Evolutionary conservation across 2,888 invertebrate species (phyloP), one percentile per base, ranked within the genome.

Genomic region (Nematopogon swammerdamellus): DNA sequence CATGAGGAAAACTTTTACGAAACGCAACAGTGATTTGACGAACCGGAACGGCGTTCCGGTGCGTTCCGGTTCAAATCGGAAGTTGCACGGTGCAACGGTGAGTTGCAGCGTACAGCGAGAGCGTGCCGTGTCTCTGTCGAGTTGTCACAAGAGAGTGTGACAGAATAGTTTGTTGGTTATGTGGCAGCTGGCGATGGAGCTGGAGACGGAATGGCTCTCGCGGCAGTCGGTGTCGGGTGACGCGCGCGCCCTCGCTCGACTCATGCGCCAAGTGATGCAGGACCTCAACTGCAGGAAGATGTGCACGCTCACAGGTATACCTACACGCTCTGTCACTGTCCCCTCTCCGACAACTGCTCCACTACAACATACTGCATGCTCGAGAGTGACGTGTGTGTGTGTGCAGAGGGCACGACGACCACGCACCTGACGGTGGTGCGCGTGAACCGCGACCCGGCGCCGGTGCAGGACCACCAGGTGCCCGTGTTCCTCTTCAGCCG

Each of bases 391-490:
- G 25, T 25, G 25, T 25, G 25, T 6, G 3, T 46, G 5, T 45
- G 10, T 57, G 36, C 73, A 89, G 89, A 88, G 60, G 86, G 87
- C 50, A 86, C 86, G 3, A 87, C 88, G 56, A 87, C 88, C 1
- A 85, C 91, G 0, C 87, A 91, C 64, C 75, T 92, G 53, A 89
- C 91, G 58, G 87, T 91, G 44, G 86, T 89, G 18, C 76, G 85
- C 48, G 80, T 87, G 48, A 86, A 86, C 63, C 82, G 82, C 42
- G 88, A 90, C 63, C 91, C 91, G 0, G 82, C 85, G 17, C 83
- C 84, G 16, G 89, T 91, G 19, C 81, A 85, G 54, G 89, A 91
- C 65, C 87, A 91, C 64, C 87, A 91, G 66, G 92, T 92, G 1
- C 91, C 91, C 0, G 86, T 91, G 56, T 85, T 92, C 64, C 80